These are phyloP conservation scores for Hycleus cichorii DNA, from an alignment of 1,140 invertebrate species.

Conservation along the genomic window DNA sequence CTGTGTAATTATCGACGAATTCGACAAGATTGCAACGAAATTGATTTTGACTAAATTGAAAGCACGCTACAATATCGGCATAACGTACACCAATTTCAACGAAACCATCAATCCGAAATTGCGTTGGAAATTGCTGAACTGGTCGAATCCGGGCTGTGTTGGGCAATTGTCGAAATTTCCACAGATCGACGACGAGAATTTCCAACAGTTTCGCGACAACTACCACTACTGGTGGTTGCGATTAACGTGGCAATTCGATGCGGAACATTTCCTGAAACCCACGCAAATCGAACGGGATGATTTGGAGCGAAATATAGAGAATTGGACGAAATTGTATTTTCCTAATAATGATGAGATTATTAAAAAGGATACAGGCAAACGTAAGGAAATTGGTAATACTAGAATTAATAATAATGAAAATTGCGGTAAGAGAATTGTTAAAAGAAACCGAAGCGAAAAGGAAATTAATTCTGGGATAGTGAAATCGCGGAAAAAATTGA, in stretches of 20 bases:
- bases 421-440: too few species aligned
- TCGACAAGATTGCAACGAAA: constrained; percentile 30
- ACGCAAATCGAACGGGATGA: constrained; percentile 14
- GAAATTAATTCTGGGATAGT: background rate
- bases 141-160: constrained; percentile 27
- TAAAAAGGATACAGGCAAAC: background rate
- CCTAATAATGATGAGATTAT: background rate
- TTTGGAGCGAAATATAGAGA: constrained; percentile 18
- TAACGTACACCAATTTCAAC: constrained; percentile 32
- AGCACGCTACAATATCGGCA: constrained; percentile 30
- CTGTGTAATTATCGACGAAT: constrained; percentile 29
- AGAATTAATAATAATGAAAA: too few species aligned
- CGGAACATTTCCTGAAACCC: too few species aligned
- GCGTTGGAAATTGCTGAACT: constrained; percentile 32
- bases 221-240: constrained; percentile 31
- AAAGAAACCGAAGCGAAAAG: background rate
- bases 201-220: constrained; percentile 22
- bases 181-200: constrained; percentile 28
- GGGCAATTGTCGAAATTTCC: constrained; percentile 30
- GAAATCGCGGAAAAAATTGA: background rate
- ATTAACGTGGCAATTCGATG: constrained; percentile 25
- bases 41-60: constrained; percentile 24
- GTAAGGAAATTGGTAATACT: background rate
- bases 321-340: background rate
- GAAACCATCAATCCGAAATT: constrained; percentile 32